Conservation (phyloP, 2,113 vertebrate genomes). For the Microtus oregoni region DNA sequence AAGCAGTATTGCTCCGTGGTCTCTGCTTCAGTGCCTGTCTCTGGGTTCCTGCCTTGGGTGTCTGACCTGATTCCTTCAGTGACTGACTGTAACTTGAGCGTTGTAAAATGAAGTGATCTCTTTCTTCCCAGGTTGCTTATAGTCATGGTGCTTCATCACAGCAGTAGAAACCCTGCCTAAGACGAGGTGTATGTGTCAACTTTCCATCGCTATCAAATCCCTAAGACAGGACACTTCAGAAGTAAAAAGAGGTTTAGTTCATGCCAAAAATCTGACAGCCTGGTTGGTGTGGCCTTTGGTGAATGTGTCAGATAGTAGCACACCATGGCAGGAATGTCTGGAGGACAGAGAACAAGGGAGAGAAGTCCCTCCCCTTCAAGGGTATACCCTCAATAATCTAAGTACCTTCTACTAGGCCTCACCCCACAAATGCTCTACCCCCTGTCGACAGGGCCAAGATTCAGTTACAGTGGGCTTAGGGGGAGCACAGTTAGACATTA, state of each 20-base stretch:
- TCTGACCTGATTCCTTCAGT: neutral
- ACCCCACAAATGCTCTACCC: neutral
- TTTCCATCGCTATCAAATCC: neutral
- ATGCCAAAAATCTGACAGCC: neutral
- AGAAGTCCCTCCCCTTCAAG: neutral
- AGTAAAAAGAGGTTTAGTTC: neutral
- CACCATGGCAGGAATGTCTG: neutral
- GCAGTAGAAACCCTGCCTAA: neutral
- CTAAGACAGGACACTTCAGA: neutral
- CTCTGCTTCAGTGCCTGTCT: neutral
- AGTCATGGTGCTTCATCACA: neutral
- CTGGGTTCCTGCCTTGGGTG: neutral
- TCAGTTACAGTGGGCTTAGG: neutral
- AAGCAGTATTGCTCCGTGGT: neutral
- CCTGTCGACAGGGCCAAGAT: neutral
- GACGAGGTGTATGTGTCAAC: neutral
- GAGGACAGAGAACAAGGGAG: neutral
- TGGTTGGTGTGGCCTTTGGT: neutral
- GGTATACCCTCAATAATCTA: neutral
- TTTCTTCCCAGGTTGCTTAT: neutral
- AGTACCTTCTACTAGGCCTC: neutral
- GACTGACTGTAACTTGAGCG: neutral
- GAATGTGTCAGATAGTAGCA: neutral
- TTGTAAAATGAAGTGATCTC: neutral
- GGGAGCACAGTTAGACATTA: neutral